phyloP scores from a whole-genome alignment of 2,113 vertebrate species.

The Mus pahari region DNA sequence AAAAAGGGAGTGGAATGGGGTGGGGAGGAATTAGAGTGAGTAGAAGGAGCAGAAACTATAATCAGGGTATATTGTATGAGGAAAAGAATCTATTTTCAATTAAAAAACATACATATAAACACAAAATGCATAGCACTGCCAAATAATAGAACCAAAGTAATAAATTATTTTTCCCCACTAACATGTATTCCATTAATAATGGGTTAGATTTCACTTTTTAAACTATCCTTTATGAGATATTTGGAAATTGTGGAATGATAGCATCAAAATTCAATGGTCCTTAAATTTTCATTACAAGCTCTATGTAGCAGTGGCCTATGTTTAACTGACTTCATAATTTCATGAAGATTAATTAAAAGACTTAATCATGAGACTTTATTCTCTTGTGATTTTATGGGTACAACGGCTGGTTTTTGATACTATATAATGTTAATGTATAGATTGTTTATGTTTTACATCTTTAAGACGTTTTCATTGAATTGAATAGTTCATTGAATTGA shows the following conservation, averaged over 20 bases:
- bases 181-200: background rate
- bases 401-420: background rate
- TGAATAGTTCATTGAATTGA: background rate
- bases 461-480: background rate
- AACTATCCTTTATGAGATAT: slow-evolving; percentile 19
- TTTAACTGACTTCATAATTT: background rate
- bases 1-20: background rate
- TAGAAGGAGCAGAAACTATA: background rate
- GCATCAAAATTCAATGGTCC: background rate
- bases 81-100: background rate
- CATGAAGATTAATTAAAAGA: too few species aligned
- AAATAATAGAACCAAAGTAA: background rate
- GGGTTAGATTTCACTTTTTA: slow-evolving; percentile 26
- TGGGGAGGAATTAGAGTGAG: background rate
- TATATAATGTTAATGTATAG: background rate
- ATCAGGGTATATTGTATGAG: background rate
- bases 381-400: background rate
- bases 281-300: background rate
- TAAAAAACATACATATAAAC: background rate
- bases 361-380: too few species aligned
- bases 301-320: background rate
- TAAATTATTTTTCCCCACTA: background rate
- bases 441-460: background rate
- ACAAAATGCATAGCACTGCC: background rate
- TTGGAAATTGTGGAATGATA: background rate